Conservation (phyloP, 2,888 invertebrate species). For the Urechis unicinctus region DNA sequence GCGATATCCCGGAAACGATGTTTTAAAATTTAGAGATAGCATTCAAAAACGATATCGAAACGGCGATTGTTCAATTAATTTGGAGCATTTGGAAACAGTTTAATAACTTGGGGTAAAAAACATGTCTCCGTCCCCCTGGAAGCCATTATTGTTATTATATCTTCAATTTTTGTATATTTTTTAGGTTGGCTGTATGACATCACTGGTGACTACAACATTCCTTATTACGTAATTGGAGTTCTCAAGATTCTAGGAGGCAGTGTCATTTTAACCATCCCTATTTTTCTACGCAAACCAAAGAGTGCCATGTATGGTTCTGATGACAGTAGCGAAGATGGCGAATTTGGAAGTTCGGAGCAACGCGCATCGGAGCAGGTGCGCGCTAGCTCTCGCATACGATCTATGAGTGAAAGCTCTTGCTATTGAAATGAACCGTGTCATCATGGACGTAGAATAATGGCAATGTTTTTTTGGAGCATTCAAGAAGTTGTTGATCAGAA, state of each 20-base stretch:
- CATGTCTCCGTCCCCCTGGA: too few relatives aligned
- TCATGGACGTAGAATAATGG: too few relatives aligned
- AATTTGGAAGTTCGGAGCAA: not conserved
- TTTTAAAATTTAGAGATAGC: too few relatives aligned
- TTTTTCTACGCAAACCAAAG: not conserved
- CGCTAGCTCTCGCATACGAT: not conserved
- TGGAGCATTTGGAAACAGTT: too few relatives aligned
- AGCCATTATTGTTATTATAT: too few relatives aligned
- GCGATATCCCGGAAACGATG: too few relatives aligned
- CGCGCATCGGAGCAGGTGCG: not conserved
- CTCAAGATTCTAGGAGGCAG: slow-evolving; percentile 10
- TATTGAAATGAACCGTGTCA: too few relatives aligned
- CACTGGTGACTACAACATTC: slow-evolving; percentile 16
- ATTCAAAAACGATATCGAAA: too few relatives aligned
- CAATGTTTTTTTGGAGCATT: too few relatives aligned
- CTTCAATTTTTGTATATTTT: not conserved
- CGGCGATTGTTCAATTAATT: too few relatives aligned
- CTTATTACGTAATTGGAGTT: slow-evolving; percentile 16
- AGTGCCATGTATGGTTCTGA: not conserved
- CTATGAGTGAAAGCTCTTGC: not conserved
- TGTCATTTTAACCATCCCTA: slow-evolving; percentile 8
- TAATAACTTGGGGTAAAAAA: too few relatives aligned
- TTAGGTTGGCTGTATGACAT: slow-evolving; percentile 19
- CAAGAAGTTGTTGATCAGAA: too few relatives aligned
- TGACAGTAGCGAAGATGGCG: not conserved